A percentile compares a stretch with the other conserved stretches of the same genome.
These are phyloP conservation scores for Drusus annulatus DNA, from an alignment of 1,140 invertebrate species.

Conservation along the genomic window DNA sequence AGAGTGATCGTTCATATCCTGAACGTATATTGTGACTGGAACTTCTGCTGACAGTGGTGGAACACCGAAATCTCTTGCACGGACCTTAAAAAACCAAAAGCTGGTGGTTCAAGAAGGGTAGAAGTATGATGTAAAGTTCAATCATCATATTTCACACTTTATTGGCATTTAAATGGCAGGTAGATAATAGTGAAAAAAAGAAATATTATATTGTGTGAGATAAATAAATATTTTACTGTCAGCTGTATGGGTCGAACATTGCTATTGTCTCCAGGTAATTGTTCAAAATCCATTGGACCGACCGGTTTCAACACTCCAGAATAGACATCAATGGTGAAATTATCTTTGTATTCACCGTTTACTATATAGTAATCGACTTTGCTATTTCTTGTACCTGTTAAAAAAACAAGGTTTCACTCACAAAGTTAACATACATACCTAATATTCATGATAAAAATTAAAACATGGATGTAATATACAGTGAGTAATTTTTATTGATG, in stretches of 20 bases:
- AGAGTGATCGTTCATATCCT: constrained; percentile 90
- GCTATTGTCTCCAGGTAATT: constrained; percentile 73
- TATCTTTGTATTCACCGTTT: constrained; percentile 79
- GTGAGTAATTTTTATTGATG: background rate
- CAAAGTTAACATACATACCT: too few species aligned
- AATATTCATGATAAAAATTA: too few species aligned
- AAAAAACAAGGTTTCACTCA: background rate
- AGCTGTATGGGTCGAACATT: constrained; percentile 82
- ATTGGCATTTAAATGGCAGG: too few species aligned
- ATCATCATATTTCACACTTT: too few species aligned
- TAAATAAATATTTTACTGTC: constrained; percentile 67
- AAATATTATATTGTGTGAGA: too few species aligned
- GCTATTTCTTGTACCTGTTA: constrained; percentile 85
- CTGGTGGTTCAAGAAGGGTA: too few species aligned
- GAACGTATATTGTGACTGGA: constrained; percentile 84
- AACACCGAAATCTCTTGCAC: constrained; percentile 85
- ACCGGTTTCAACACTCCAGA: constrained; percentile 80
- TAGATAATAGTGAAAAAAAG: too few species aligned
- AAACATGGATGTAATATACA: background rate
- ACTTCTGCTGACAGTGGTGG: constrained; percentile 84
- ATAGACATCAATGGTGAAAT: constrained; percentile 86
- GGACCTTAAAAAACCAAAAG: constrained; percentile 66
- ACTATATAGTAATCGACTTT: constrained; percentile 87
- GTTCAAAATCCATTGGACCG: constrained; percentile 86
- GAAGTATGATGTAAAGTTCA: too few species aligned